Percentiles rank a stretch among this genome's conserved stretches.
Conservation (phyloP, 92 coral and sea anemone species). For the Palythoa caribaeorum region DNA sequence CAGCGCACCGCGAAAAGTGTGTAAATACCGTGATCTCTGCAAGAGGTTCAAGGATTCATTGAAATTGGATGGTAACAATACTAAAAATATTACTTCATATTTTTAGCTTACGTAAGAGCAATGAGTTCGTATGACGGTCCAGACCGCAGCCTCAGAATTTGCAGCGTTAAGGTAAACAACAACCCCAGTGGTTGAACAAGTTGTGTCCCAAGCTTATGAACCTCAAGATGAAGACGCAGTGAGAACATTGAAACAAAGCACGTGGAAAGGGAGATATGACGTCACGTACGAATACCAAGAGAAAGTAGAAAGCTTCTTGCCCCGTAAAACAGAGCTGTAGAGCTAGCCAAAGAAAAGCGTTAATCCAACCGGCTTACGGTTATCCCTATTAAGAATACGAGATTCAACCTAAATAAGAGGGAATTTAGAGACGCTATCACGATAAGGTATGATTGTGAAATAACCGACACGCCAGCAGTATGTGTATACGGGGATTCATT, state of each 20-base stretch:
- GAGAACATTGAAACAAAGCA: too few relatives aligned
- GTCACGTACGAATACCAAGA: background rate
- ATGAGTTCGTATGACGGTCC: too few relatives aligned
- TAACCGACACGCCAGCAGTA: constrained; percentile 35
- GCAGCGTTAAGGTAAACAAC: too few relatives aligned
- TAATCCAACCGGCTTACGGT: constrained; percentile 42
- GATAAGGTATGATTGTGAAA: constrained; percentile 63
- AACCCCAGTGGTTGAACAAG: too few relatives aligned
- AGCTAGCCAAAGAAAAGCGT: too few relatives aligned
- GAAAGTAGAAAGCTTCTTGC: background rate
- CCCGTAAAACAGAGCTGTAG: constrained; percentile 18
- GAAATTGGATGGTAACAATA: constrained; percentile 23
- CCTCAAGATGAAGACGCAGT: too few relatives aligned
- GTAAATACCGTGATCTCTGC: constrained; percentile 60
- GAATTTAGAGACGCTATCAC: constrained; percentile 64
- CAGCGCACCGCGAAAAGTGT: constrained; percentile 17
- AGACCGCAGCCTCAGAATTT: too few relatives aligned
- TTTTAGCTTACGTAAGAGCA: too few relatives aligned
- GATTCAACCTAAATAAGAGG: constrained; percentile 54
- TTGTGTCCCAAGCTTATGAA: too few relatives aligned
- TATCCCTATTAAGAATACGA: background rate
- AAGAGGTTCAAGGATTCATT: constrained; percentile 54
- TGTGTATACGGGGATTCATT: too few relatives aligned
- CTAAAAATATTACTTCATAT: too few relatives aligned
- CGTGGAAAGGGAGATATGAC: too few relatives aligned